phyloP scores from a whole-genome alignment of 2,113 vertebrate species.

The Eolophus roseicapilla region DNA sequence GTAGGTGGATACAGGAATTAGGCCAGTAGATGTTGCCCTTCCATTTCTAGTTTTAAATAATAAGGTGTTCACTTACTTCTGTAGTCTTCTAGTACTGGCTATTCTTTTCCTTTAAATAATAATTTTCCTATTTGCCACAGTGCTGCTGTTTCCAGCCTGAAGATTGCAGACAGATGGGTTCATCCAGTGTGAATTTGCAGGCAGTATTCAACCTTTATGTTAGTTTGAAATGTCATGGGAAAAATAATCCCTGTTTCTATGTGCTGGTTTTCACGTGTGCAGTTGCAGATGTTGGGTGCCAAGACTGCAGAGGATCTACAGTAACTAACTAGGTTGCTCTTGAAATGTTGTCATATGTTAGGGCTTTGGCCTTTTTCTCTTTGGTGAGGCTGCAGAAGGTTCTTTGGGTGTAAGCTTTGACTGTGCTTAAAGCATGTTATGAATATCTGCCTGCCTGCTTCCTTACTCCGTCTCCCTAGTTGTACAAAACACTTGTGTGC shows the following conservation, averaged over 20 bases:
- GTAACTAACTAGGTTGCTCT: background rate
- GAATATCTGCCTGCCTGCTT: background rate
- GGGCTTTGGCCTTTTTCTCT: background rate
- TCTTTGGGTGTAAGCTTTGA: background rate
- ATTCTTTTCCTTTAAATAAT: background rate
- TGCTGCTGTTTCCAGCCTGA: background rate
- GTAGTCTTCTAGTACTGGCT: background rate
- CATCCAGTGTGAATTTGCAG: constrained; percentile 12
- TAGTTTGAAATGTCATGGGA: constrained; percentile 2
- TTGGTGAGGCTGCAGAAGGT: background rate
- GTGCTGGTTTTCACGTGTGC: constrained; percentile 1
- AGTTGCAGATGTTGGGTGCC: background rate
- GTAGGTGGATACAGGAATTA: background rate
- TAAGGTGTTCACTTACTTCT: background rate
- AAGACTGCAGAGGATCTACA: background rate
- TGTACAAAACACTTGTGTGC: background rate
- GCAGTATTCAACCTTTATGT: background rate
- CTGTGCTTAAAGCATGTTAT: background rate
- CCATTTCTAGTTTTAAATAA: background rate
- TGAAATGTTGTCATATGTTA: background rate
- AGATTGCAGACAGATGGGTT: constrained; percentile 31
- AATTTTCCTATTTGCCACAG: constrained; percentile 3
- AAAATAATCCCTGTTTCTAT: background rate
- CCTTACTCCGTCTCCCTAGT: background rate
- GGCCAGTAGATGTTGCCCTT: background rate